phyloP scores from a whole-genome alignment of 2,888 invertebrate species.

The Caenorhabditis becei region DNA sequence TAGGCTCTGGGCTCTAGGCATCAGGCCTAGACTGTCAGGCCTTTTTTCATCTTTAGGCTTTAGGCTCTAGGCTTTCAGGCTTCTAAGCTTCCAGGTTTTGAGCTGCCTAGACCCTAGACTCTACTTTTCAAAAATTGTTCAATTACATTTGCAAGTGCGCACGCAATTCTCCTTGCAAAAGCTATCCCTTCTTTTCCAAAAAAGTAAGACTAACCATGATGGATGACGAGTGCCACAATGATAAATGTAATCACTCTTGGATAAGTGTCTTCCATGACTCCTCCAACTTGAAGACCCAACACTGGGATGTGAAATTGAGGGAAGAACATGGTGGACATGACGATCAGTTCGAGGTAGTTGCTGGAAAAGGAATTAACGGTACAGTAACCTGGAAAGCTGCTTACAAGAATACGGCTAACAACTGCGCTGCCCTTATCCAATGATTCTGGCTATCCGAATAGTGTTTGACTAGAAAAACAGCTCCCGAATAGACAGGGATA shows the following conservation, averaged over 20 bases:
- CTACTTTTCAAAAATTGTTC: no score
- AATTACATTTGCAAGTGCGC: no score
- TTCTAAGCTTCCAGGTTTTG: no score
- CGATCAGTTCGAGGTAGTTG: slow-evolving; percentile 33
- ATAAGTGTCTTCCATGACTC: slow-evolving; percentile 10
- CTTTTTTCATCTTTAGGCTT: no score
- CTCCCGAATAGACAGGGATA: slow-evolving; percentile 29
- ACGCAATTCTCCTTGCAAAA: no score
- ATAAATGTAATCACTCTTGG: slow-evolving; percentile 31
- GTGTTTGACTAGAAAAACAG: slow-evolving; percentile 28
- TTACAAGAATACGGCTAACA: slow-evolving; percentile 31
- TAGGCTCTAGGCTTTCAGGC: no score
- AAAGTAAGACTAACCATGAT: slow-evolving; percentile 27
- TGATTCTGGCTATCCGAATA: slow-evolving; percentile 36
- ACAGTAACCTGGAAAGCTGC: background rate
- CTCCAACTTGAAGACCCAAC: slow-evolving; percentile 42
- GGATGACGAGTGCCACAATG: slow-evolving; percentile 26
- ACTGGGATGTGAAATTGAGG: slow-evolving; percentile 41
- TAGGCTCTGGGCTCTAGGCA: no score
- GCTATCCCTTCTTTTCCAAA: no score
- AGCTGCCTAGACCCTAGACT: no score
- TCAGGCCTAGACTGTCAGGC: no score
- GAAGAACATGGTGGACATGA: slow-evolving; percentile 42
- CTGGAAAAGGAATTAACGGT: slow-evolving; percentile 13
- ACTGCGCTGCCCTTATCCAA: slow-evolving; percentile 24